A percentile compares a stretch with the other conserved stretches of the same genome.
phyloP scores from a whole-genome alignment of 2,113 vertebrate species.

The Semicossyphus pulcher region DNA sequence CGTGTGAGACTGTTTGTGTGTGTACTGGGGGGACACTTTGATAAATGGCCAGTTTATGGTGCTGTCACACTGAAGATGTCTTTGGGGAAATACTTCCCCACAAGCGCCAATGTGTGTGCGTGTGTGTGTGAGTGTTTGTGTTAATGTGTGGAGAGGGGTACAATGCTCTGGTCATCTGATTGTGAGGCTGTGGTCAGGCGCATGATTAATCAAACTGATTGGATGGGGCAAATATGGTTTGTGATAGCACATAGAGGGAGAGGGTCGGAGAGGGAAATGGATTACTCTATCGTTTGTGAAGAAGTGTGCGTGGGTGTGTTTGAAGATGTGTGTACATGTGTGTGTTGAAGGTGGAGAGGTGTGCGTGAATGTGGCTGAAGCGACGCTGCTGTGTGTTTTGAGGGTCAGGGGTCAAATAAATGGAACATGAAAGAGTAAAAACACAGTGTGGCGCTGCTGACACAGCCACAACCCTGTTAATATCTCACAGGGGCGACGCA shows the following conservation, averaged over 20 bases:
- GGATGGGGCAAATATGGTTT: constrained; percentile 89
- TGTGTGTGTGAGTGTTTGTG: constrained; percentile 38
- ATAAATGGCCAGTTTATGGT: constrained; percentile 94
- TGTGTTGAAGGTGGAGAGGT: constrained; percentile 46
- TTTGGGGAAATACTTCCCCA: constrained; percentile 88
- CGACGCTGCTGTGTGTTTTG: constrained; percentile 62
- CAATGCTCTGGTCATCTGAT: constrained; percentile 89
- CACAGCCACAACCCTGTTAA: constrained; percentile 78
- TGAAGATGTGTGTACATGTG: constrained; percentile 18
- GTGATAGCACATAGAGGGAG: constrained; percentile 79
- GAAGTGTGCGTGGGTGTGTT: constrained; percentile 38
- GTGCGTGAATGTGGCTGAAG: constrained; percentile 47
- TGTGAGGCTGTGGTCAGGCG: constrained; percentile 88
- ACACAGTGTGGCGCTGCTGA: constrained; percentile 74
- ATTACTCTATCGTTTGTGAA: constrained; percentile 56
- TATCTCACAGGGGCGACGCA: constrained; percentile 75
- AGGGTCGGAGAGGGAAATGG: constrained; percentile 76
- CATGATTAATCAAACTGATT: constrained; percentile 96
- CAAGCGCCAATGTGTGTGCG: constrained; percentile 51
- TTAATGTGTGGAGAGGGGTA: constrained; percentile 48
- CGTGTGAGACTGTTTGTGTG: constrained; percentile 21
- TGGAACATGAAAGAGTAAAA: constrained; percentile 83
- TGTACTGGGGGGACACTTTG: constrained; percentile 87
- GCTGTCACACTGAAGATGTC: constrained; percentile 89
- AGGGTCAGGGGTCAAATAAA: constrained; percentile 83